Base-by-base conservation (phyloP, 2,888 invertebrate genomes). In the Macrophya annulata region DNA sequence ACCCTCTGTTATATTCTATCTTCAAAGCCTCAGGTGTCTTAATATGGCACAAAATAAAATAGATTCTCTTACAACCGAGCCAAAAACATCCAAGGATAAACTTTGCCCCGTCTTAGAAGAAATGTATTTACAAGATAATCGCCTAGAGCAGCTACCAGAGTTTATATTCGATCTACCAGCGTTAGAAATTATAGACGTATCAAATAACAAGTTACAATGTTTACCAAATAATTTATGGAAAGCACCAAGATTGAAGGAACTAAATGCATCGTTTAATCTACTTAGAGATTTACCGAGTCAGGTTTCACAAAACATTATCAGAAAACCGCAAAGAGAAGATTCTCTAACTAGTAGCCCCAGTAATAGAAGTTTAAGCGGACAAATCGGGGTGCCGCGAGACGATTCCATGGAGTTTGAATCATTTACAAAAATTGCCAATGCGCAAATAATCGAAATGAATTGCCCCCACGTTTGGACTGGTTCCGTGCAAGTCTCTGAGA, bases 21-120 rank as follows among this genome's bases (percentile, higher is more conserved):
- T 99, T 90, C 96, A 96, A 86, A 98, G 98, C 90, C 94, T 99
- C 72, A 96, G 96, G 95, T 97, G 97, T 91, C 94, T 99, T 43
- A 98, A 98, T 94, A 95, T 97, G 83, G 97, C 98, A 0, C 98
- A 98, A 93, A 99, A 99, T 93, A 98, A 97, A 94, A 95, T 98
- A 81, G 97, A 97, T 88, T 95, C 96, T 71, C 94, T 98, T 1
- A 97, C 97, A 0, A 92, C 94, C 4, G 92, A 92, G 68, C 87
- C 91, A 8, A 93, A 90, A 84, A 90, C 86, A 84, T 88, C 92
- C 0, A 91, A 92, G 1, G 94, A 95, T 21, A 96, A 97, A 91
- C 95, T 95, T 6, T 97, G 97, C 89, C 97, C 98, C 0, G 96
- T 97, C 72, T 93, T 99, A 85, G 98, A 99, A 90, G 99, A 99